phyloP scores from a whole-genome alignment of 2,888 invertebrate species.

The Ecliptopera silaceata region DNA sequence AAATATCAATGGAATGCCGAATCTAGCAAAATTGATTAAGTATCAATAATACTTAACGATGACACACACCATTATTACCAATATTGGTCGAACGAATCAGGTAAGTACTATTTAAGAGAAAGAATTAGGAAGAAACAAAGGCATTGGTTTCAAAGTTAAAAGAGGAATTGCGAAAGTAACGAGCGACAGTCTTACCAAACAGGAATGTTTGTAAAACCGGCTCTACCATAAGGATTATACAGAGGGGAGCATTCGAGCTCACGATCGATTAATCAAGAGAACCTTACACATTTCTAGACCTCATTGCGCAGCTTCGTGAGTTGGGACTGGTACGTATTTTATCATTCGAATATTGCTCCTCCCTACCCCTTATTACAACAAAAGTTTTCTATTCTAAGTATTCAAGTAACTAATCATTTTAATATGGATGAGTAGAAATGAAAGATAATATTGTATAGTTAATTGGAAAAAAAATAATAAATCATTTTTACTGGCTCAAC shows the following conservation, averaged over 20 bases:
- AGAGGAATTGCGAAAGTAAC: conserved; percentile 21
- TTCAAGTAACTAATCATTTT: background rate
- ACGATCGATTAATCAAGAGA: conserved; percentile 26
- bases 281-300: conserved; percentile 25
- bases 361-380: background rate
- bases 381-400: background rate
- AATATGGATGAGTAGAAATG: background rate
- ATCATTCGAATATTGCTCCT: background rate
- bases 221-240: conserved; percentile 19
- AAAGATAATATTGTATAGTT: background rate
- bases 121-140: conserved; percentile 1
- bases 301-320: conserved; percentile 22
- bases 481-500: background rate
- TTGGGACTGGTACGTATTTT: conserved; percentile 1
- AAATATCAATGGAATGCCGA: too few species aligned
- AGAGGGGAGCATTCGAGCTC: conserved; percentile 21
- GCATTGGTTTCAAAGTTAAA: conserved; percentile 10
- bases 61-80: too few species aligned
- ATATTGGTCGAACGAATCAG: too few species aligned
- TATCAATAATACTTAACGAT: too few species aligned
- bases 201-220: conserved; percentile 25
- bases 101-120: background rate
- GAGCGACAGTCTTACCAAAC: conserved; percentile 12
- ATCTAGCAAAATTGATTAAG: too few species aligned
- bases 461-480: background rate